phyloP scores from a whole-genome alignment of 2,888 invertebrate genomes.

The Carpatolechia fugitivella region DNA sequence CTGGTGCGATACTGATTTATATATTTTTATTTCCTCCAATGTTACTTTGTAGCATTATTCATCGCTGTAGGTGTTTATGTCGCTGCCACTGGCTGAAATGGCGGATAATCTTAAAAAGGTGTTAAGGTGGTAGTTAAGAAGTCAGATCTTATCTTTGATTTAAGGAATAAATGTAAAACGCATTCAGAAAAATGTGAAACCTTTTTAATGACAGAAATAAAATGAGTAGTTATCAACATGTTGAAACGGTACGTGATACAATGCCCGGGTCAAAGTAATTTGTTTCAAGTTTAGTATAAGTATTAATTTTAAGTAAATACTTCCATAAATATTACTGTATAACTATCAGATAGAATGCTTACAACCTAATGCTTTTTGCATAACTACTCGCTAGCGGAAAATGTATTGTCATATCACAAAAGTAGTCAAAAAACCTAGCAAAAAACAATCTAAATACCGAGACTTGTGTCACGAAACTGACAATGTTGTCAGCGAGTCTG shows the following conservation, averaged over 20 bases:
- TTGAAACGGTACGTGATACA: background rate
- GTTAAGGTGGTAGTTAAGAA: slow-evolving; percentile 11
- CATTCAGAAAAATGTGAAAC: background rate
- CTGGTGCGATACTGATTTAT: slow-evolving; percentile 9
- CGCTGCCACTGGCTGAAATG: slow-evolving; percentile 4
- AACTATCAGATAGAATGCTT: too few relatives aligned
- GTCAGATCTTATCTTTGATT: slow-evolving; percentile 11
- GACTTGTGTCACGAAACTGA: background rate
- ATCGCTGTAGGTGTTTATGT: slow-evolving; percentile 14
- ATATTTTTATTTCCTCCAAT: background rate
- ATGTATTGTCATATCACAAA: too few relatives aligned
- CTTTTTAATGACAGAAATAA: background rate
- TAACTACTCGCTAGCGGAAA: too few relatives aligned
- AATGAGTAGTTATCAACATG: background rate
- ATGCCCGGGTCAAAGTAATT: too few relatives aligned
- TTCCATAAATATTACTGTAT: too few relatives aligned
- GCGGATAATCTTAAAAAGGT: slow-evolving; percentile 12
- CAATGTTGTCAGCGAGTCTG: background rate
- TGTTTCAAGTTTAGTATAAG: too few relatives aligned
- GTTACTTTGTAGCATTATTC: background rate
- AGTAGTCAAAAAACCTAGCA: too few relatives aligned
- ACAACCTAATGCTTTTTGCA: too few relatives aligned
- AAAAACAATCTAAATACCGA: background rate
- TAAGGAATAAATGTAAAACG: slow-evolving; percentile 1
- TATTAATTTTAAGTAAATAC: background rate